These are phyloP conservation scores for Naja naja DNA, from an alignment of 2,113 vertebrate species.

Conservation along the genomic window DNA sequence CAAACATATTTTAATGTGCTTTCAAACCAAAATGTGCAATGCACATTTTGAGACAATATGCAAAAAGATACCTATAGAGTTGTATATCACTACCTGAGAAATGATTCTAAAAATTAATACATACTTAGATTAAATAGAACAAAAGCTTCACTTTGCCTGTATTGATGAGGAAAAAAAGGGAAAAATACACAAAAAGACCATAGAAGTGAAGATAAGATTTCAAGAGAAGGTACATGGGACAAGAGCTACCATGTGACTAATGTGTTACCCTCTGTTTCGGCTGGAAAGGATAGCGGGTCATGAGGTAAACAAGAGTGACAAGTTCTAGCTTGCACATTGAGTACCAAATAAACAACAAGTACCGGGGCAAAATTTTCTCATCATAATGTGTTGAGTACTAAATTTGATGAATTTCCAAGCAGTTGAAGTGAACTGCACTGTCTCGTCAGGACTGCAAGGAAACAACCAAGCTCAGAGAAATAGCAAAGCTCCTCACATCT, in stretches of 20 bases:
- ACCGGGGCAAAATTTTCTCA: neutral
- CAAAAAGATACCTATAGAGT: neutral
- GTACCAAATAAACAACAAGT: neutral
- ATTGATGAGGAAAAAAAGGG: neutral
- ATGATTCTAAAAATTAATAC: neutral
- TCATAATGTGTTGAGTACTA: neutral
- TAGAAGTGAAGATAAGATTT: neutral
- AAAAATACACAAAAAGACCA: neutral
- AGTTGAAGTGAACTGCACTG: neutral
- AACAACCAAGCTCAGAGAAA: neutral
- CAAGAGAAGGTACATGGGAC: neutral
- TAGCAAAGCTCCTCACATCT: neutral
- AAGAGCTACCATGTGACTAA: neutral
- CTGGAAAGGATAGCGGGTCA: neutral
- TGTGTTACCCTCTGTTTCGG: accelerated
- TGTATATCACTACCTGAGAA: neutral
- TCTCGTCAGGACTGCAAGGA: neutral
- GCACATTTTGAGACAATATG: neutral
- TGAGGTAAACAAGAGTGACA: neutral
- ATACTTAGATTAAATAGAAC: neutral
- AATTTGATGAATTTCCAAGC: neutral
- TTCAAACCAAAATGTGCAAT: neutral
- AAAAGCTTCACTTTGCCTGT: neutral
- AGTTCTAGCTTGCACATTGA: neutral
- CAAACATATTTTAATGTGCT: neutral